Evolutionary conservation across 2,113 vertebrate genomes (phyloP), one percentile per base, ranked within the genome.

Genomic region (Lophochroa leadbeateri): DNA sequence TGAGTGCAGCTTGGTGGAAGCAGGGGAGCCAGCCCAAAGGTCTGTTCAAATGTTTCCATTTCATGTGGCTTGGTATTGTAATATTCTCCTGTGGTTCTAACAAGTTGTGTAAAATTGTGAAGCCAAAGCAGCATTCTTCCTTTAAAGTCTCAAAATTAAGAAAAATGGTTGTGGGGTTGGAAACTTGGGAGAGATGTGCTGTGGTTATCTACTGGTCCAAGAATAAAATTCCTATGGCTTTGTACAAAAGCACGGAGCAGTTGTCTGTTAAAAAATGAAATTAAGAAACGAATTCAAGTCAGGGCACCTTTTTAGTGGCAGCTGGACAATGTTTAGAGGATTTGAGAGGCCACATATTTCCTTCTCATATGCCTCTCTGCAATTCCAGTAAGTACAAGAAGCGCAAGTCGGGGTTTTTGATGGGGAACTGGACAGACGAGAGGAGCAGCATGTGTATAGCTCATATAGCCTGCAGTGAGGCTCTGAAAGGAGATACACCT

Each of bases 71-170:
- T 96, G 83, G 88, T 96, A 90, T 79, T 47, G 79, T 97, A 92
- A 94, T 71, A 60, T 95, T 96, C 89, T 96, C 82, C 96, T 43
- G 15, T 87, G 93, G 95, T 97, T 97, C 93, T 97, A 94, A 95
- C 96, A 95, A 97, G 92, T 95, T 95, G 86, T 95, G 90, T 96
- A 88, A 97, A 96, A 86, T 95, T 64, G 94, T 93, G 92, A 97
- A 97, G 95, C 97, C 97, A 98, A 98, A 97, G 91, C 87, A 97
- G 86, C 97, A 98, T 98, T 98, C 95, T 96, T 97, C 89, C 97
- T 98, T 98, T 97, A 98, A 98, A 98, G 97, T 97, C 95, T 97
- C 93, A 94, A 97, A 98, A 98, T 98, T 95, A 98, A 98, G 97
- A 98, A 92, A 98, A 98, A 96, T 96, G 96, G 97, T 95, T 98